Evolutionary conservation across 2,888 invertebrate genomes (phyloP).

Genomic region (Mesorhabditis spiculigera): DNA sequence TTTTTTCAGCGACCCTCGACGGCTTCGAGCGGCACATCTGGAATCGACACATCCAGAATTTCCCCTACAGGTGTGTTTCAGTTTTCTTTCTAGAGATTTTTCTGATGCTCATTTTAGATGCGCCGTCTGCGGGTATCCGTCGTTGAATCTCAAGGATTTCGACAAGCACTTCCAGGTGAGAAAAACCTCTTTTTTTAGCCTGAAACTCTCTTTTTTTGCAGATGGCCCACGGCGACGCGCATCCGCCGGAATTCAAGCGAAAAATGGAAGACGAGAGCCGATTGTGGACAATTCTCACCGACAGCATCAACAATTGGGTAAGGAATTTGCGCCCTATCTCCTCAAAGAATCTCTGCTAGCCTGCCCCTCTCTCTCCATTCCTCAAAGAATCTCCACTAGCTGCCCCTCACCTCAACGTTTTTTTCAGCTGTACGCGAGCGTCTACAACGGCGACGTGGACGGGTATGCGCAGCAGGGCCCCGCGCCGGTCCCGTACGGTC

Average conservation of each 20-base stretch:
- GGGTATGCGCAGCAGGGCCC: no score
- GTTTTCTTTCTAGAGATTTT: not conserved
- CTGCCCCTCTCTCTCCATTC: no score
- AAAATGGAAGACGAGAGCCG: slow-evolving; percentile 33
- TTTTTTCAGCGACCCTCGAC: slow-evolving; percentile 28
- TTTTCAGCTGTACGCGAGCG: no score
- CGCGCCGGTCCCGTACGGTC: no score
- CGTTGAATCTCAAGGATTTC: slow-evolving; percentile 23
- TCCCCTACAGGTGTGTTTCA: slow-evolving; percentile 20
- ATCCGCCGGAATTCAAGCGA: slow-evolving; percentile 33
- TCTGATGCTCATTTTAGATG: slow-evolving; percentile 13
- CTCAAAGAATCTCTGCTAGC: no score
- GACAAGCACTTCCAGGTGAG: slow-evolving; percentile 18
- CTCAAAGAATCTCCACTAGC: no score
- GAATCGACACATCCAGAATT: slow-evolving; percentile 35
- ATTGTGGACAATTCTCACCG: slow-evolving; percentile 33
- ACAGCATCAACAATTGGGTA: slow-evolving; percentile 7
- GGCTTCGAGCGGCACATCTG: slow-evolving; percentile 38
- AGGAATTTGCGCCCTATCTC: not conserved
- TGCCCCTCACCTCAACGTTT: no score
- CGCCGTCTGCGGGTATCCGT: slow-evolving; percentile 31
- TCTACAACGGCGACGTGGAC: no score
- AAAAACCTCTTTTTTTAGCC: no score
- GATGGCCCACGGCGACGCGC: no score
- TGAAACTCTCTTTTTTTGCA: no score